phyloP scores from a whole-genome alignment of 2,888 invertebrate species.

The Eilema caniola region DNA sequence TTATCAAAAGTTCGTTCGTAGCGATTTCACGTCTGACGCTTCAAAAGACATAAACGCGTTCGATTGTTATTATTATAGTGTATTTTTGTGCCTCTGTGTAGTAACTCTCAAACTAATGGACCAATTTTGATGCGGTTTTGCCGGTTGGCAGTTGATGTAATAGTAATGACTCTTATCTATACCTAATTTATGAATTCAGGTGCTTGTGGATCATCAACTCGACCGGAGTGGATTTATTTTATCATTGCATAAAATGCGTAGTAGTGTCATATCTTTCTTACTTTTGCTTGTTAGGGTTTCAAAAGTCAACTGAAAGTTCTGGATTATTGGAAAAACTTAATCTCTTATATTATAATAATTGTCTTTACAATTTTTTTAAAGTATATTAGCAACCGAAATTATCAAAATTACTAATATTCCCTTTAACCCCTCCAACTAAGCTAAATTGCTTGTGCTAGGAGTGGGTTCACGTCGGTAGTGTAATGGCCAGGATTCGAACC shows the following conservation, averaged over 20 bases:
- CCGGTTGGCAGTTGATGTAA: neutral
- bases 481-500: too few relatives aligned
- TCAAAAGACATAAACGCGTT: constrained; percentile 18
- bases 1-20: neutral
- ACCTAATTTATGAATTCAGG: neutral
- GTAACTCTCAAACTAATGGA: neutral
- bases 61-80: neutral
- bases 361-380: too few relatives aligned
- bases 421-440: too few relatives aligned
- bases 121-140: neutral
- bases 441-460: too few relatives aligned
- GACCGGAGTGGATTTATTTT: neutral
- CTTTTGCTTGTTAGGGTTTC: too few relatives aligned
- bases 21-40: neutral
- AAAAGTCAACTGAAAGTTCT: too few relatives aligned
- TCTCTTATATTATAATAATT: too few relatives aligned
- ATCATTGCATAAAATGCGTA: neutral
- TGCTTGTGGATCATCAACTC: neutral
- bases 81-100: neutral
- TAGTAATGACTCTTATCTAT: neutral
- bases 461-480: too few relatives aligned
- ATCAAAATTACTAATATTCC: too few relatives aligned
- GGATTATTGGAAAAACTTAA: too few relatives aligned
- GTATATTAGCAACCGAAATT: too few relatives aligned
- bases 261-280: neutral